Base-by-base conservation (phyloP, 2,113 vertebrate genomes). In the Australoheros scitulus region DNA sequence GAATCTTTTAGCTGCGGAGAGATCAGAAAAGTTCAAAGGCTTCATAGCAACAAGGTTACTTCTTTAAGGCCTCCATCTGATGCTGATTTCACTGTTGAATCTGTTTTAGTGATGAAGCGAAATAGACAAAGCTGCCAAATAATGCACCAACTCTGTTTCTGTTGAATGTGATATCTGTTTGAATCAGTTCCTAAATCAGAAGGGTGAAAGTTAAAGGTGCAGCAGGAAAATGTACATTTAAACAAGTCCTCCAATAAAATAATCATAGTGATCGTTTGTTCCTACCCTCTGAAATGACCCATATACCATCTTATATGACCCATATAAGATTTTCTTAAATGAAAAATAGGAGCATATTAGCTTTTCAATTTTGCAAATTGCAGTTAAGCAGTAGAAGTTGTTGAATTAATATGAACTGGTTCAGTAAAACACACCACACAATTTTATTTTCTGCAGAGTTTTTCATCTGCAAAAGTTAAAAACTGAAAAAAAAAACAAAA, bases 11-110 rank as follows among this genome's bases (percentile, higher is more conserved):
- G 77, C 80, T 79, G 59, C 41, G 72, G 84, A 14, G 77, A 88
- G 83, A 90, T 34, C 32, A 60, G 52, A 79, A 77, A 81, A 56
- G 88, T 90, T 90, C 80, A 91, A 92, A 93, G 85, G 79, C 79
- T 83, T 92, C 41, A 68, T 85, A 85, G 79, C 76, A 55, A 70
- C 38, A 43, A 82, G 63, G 80, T 89, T 41, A 86, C 88, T 76
- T 87, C 58, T 84, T 52, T 18, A 75, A 79, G 78, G 47, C 36
- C 13, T 32, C 10, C 75, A 38, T 84, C 75, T 72, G 80, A 47
- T 57, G 80, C 77, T 77, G 7, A 60, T 82, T 88, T 86, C 63
- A 76, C 70, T 80, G 82, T 80, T 68, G 10, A 64, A 77, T 83
- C 64, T 85, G 76, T 75, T 88, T 87, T 50, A 29, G 57, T 20